phyloP scores from a whole-genome alignment of 2,888 invertebrate genomes.

The Argyra leucocephala region DNA sequence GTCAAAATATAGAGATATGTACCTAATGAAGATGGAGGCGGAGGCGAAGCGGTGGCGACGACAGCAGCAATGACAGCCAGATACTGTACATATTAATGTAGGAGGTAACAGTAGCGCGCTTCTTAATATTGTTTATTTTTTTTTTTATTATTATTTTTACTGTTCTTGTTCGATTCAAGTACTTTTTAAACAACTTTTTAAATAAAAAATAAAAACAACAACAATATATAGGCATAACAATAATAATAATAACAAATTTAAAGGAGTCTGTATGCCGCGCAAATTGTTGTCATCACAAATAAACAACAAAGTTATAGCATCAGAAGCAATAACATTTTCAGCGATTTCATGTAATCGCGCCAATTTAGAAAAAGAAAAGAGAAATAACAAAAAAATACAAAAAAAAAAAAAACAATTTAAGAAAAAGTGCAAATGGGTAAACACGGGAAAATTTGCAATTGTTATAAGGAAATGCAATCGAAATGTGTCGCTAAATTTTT shows the following conservation, averaged over 20 bases:
- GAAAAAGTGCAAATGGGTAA: neutral
- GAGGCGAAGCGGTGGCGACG: too few relatives aligned
- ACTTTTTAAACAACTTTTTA: neutral
- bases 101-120: slow-evolving; percentile 2
- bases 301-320: neutral
- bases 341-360: neutral
- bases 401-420: neutral
- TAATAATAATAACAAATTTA: too few relatives aligned
- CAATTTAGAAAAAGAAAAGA: neutral
- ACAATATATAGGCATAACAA: too few relatives aligned
- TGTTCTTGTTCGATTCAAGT: neutral
- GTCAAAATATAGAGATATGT: neutral
- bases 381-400: neutral
- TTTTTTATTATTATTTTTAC: neutral
- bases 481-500: slow-evolving; percentile 1
- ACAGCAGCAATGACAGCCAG: too few relatives aligned
- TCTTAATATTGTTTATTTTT: neutral
- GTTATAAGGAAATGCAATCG: slow-evolving; percentile 2
- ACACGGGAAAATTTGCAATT: slow-evolving; percentile 6
- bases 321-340: neutral
- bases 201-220: too few relatives aligned
- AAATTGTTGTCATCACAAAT: neutral
- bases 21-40: neutral
- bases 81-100: neutral
- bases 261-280: neutral